Evolutionary conservation across 2,797 vertebrate species (phyloP), one percentile per base, ranked within the genome.

Genomic region (Delichon dasypus): DNA sequence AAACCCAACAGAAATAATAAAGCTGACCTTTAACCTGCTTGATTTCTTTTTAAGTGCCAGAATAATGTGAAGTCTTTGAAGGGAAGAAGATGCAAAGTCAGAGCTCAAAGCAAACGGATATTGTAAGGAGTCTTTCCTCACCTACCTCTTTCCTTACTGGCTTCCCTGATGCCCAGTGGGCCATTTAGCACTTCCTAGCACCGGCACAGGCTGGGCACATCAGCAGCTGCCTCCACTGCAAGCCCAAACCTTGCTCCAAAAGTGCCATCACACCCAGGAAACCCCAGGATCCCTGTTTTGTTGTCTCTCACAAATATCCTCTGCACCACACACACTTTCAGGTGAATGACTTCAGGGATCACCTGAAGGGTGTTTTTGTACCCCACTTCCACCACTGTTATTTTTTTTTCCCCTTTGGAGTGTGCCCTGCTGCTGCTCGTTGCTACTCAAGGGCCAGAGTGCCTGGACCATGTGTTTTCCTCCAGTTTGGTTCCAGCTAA

Each of bases 161-260:
- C 72, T 67, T 89, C n/a, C 38, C 50, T 47, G 25, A 42, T 55
- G 34, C 16, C 5, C 53, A 17, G 5, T 10, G 34, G 34, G 27
- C 45, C 44, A 16, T 1, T 10, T 13, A 42, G 26, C 30, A 21
- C 1, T 5, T 62, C 40, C 42, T 11, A 70, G 32, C 32, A 36
- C 30, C 4, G 3, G 25, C 3, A 2, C 26, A 18, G 1, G 1
- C 15, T 6, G 4, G 40, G 23, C 26, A 29, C 3, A 6, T 8
- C 38, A 60, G 53, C 70, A 74, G 65, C 68, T 85, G 32, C 73
- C 61, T 53, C 40, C 10, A 12, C 30, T 4, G 2, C 29, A 36
- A 89, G 25, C n/a, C 16, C 61, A 19, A 27, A 58, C 18, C 34
- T 60, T 45, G 15, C 29, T 92, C 29, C 61, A 34, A 4, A 85